Base-by-base conservation (phyloP, 2,113 vertebrate genomes). In the Todiramphus chloris region DNA sequence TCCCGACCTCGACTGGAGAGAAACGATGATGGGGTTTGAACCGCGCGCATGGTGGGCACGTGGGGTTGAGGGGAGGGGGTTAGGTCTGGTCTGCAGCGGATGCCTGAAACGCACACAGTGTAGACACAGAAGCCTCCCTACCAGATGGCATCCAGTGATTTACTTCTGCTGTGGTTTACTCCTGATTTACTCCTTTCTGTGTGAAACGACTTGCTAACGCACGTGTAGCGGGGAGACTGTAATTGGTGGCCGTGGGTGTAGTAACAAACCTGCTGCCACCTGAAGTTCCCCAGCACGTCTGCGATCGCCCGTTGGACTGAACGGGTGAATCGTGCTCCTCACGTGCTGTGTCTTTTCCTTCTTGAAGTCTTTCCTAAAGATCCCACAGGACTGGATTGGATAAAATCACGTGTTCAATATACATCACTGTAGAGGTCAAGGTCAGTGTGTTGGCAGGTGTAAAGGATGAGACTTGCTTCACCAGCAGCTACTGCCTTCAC, bases 1-100 rank as follows among this genome's bases (percentile, higher is more conserved):
- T 89, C 73, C 93, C 77, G 60, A 2, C 69, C 51, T 75, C 83
- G 91, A 72, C 92, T 89, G 96, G 94, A 75, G 76, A 89, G 66
- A 67, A 63, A 70, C 75, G 84, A 68, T 44, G 91, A 69, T 79
- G n/a, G 60, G 39, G 87, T 77, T 68, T 91, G 93, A 93, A 18
- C 80, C 74, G 60, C 51, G 31, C 0, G 30, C 66, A 2, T 69
- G 91, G 87, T 96, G 94, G 91, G 74, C 56, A 82, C 25, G 69
- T 92, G 84, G 75, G 81, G 87, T 87, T 75, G 91, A 84, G 83
- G 77, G 53, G 35, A 95, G 62, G 48, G 53, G 84, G 79, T 91
- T 82, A 89, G 87, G 91, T 82, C 53, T 41, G 48, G 62, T 94
- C 84, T 72, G 64, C 18, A 53, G 89, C 48, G 83, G 72, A 78